Evolutionary conservation across 2,113 vertebrate genomes (phyloP).

Genomic region (Pristiophorus japonicus): DNA sequence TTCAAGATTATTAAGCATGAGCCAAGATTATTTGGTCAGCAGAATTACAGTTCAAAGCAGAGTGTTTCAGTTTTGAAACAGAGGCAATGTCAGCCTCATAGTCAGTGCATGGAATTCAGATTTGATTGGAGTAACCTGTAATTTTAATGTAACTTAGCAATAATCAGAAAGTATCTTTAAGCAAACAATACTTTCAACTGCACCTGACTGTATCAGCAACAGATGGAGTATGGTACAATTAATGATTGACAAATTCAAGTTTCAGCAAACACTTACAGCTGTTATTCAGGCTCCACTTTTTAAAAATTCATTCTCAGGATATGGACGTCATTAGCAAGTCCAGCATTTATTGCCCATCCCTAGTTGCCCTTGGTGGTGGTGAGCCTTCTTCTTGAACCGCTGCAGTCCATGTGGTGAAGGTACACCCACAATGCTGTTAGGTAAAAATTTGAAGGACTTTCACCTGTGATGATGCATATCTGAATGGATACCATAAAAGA

Average conservation of each 20-base stretch:
- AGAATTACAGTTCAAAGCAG: neutral
- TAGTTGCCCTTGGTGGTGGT: no score
- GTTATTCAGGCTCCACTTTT: neutral
- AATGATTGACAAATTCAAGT: neutral
- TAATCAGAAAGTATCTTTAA: neutral
- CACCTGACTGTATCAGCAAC: neutral
- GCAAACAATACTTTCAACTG: slow-evolving; percentile 13
- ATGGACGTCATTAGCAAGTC: neutral
- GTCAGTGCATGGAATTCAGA: neutral
- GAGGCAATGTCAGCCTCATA: neutral
- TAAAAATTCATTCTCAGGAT: neutral
- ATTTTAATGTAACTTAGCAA: neutral
- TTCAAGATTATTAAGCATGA: neutral
- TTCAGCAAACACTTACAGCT: neutral
- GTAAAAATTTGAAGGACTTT: neutral
- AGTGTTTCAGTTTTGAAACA: neutral
- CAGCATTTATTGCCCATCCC: neutral
- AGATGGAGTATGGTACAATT: slow-evolving; percentile 16
- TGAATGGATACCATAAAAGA: neutral
- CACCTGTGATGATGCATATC: neutral
- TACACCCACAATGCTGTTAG: neutral
- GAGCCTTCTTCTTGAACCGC: no score
- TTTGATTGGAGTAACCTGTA: slow-evolving; percentile 17
- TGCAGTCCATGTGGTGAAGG: neutral
- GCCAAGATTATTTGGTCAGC: neutral